Base-by-base conservation (phyloP, 2,888 invertebrate species). In the Argyresthia goedartella region DNA sequence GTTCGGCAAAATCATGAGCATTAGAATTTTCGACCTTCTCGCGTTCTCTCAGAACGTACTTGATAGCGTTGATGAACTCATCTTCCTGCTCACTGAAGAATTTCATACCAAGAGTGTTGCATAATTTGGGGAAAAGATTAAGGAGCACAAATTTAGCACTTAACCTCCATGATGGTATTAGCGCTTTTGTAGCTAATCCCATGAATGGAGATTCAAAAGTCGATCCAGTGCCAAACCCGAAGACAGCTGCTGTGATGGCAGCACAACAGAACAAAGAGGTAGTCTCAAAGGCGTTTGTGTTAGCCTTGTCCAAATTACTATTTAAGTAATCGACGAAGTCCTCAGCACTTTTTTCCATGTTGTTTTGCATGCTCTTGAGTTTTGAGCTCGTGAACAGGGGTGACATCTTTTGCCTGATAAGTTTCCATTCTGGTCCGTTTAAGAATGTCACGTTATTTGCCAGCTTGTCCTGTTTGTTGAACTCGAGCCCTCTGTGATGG, bases 321-420 rank as follows among this genome's bases (percentile, higher is more conserved):
- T 66, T 67, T 7, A 78, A 55, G 47, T 57, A 66, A 1, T 68
- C 59, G 0, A 74, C 62, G 42, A 76, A 78, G 54, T 78, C 75
- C 51, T 64, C 61, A 0, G 73, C 73, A 46, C 73, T 69, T 50
- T 68, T 73, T n/a, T 73, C 72, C 34, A 79, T 69, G 1, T 76
- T 71, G 48, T 69, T 70, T 54, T 70, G 80, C 76, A 84, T 76
- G 36, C 73, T 78, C 51, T 67, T 76, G n/a, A 82, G 60, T 56
- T 81, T 82, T 0, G 64, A 59, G 0, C 68, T 61, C 0, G 79
- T 78, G 54, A 84, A 82, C 0, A 76, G 60, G 0, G 81, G 76
- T 0, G 74, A 69, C 54, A 85, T 57, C 51, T 69, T 78, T 39
- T 78, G 76, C 11, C 81, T 62, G 10, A 79, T 62, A 8, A 71